These are phyloP conservation scores for Proctacanthus coquilletti DNA, from an alignment of 1,140 invertebrate species.

Conservation along the genomic window DNA sequence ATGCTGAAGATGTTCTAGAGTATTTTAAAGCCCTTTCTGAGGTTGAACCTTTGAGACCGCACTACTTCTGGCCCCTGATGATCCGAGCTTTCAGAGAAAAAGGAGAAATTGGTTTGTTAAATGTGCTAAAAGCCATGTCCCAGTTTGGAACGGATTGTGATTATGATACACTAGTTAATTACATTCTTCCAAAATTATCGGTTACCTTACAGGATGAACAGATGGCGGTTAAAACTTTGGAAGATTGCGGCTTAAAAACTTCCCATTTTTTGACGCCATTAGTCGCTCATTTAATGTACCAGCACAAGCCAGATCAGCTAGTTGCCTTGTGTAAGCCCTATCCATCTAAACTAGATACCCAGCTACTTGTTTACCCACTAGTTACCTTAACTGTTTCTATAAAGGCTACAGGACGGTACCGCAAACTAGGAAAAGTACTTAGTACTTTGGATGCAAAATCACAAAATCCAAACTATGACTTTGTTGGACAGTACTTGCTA, in stretches of 20 bases:
- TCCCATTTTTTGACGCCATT: slow-evolving; percentile 21
- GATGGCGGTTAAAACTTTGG: slow-evolving; percentile 22
- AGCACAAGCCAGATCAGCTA: slow-evolving; percentile 16
- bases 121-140: slow-evolving; percentile 26
- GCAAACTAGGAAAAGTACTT: slow-evolving; percentile 13
- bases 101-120: slow-evolving; percentile 18
- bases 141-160: slow-evolving; percentile 28
- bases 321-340: too few relatives aligned
- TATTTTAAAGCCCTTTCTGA: slow-evolving; percentile 15
- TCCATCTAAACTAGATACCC: slow-evolving; percentile 17
- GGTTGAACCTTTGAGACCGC: slow-evolving; percentile 18
- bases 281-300: slow-evolving; percentile 24
- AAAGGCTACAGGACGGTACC: slow-evolving; percentile 19
- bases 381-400: slow-evolving; percentile 13
- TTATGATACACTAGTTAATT: slow-evolving; percentile 28
- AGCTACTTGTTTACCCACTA: slow-evolving; percentile 12
- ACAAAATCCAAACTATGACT: slow-evolving; percentile 13
- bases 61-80: slow-evolving; percentile 27
- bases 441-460: slow-evolving; percentile 12
- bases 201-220: slow-evolving; percentile 23
- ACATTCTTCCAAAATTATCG: slow-evolving; percentile 26
- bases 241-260: slow-evolving; percentile 20
- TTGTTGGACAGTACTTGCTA: slow-evolving; percentile 16
- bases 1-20: slow-evolving; percentile 10
- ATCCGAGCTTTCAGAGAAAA: slow-evolving; percentile 12